Base-by-base conservation (phyloP, 2,888 invertebrate species). In the Prosopocoilus inquinatus region DNA sequence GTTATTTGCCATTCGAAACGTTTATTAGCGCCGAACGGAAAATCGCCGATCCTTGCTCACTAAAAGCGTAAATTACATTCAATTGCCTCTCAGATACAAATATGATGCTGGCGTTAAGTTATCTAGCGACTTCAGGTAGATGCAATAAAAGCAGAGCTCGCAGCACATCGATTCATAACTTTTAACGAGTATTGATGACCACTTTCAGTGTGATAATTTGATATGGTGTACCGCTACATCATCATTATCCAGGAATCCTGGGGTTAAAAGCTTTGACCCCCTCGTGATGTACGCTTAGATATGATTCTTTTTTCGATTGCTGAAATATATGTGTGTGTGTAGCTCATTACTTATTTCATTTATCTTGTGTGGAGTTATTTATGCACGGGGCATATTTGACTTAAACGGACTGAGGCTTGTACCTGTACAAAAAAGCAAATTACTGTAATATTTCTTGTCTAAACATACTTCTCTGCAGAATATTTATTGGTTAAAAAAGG, bases 181-280 rank as follows among this genome's bases (percentile, higher is more conserved):
- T 58, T 62, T 66, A 68, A 70, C 66, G 60, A 68, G 63, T 68
- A 70, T 68, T 67, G 68, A 68, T 68, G 63, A 65, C 63, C 66
- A 64, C 67, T 67, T 65, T 71, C 67, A 65, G 66, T 66, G 68
- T 64, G 69, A 70, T 71, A 71, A 70, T 70, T 70, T 67, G 67
- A 70, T 67, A 64, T 61, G 63, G 57, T 64, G 64, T 66, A 67
- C 66, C 64, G 67, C 67, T 69, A 69, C 67, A 69, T 69, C 69
- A 70, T 72, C 67, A 70, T 71, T 72, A 70, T 67, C 65, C 59
- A 64, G 64, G 70, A 70, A 70, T 70, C 65, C 61, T 51, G 61
- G 61, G 72, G 72, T 72, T 70, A 72, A 72, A 69, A 68, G 67
- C 66, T 68, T 71, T 70, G 67, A 70, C 71, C 72, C 69, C 55